These are phyloP conservation scores for Blennius ocellaris DNA, from an alignment of 2,113 vertebrate genomes.

Conservation along the genomic window DNA sequence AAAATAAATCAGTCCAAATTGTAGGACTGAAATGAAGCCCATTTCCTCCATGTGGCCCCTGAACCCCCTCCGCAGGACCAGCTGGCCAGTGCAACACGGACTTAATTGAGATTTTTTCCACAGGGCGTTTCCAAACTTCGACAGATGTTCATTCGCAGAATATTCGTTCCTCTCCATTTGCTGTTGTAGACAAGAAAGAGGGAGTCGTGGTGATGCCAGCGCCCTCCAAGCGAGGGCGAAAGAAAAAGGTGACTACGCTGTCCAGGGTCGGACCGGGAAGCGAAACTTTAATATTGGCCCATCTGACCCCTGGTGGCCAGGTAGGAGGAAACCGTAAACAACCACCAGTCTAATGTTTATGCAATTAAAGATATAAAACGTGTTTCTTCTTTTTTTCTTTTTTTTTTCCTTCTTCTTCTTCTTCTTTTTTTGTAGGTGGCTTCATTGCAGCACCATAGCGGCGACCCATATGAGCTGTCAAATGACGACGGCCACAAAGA, in stretches of 20 bases:
- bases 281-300: constrained; percentile 82
- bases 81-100: too few relatives aligned
- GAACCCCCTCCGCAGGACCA: too few relatives aligned
- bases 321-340: constrained; percentile 43
- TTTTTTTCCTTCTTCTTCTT: too few relatives aligned
- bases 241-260: constrained; percentile 74
- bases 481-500: constrained; percentile 82
- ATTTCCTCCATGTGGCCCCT: too few relatives aligned
- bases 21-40: too few relatives aligned
- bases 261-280: constrained; percentile 66
- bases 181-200: constrained; percentile 88
- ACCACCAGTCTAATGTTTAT: too few relatives aligned
- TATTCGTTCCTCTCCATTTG: neutral
- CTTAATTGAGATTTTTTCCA: neutral
- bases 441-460: constrained; percentile 75
- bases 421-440: constrained; percentile 43
- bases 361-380: too few relatives aligned
- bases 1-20: too few relatives aligned
- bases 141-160: neutral
- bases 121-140: neutral
- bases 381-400: too few relatives aligned
- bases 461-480: constrained; percentile 80
- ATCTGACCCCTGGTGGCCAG: constrained; percentile 80
- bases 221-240: constrained; percentile 82
- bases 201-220: constrained; percentile 83